These are phyloP conservation scores for Spodoptera frugiperda DNA, from an alignment of 1,140 invertebrate genomes.

Conservation along the genomic window DNA sequence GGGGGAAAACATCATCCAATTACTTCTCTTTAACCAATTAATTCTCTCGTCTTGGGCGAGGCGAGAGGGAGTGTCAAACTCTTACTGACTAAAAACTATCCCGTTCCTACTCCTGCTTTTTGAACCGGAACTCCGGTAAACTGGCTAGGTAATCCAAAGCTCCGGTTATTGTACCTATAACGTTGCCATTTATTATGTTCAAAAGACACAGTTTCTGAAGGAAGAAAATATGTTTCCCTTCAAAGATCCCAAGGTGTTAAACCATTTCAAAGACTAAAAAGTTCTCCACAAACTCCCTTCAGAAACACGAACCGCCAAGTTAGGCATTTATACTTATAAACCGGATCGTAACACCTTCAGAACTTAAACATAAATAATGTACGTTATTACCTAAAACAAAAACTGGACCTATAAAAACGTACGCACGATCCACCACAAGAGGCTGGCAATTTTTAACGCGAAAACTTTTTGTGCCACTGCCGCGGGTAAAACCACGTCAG, in stretches of 20 bases:
- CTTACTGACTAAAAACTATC: too few species aligned
- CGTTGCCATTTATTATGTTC: too few species aligned
- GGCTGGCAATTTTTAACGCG: conserved; percentile 61
- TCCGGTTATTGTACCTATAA: too few species aligned
- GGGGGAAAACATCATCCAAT: too few species aligned
- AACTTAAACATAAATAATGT: conserved; percentile 23
- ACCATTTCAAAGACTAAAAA: not conserved
- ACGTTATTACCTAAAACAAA: conserved; percentile 45
- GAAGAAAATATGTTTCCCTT: not conserved
- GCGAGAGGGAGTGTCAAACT: too few species aligned
- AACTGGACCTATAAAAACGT: conserved; percentile 10
- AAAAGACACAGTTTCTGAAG: too few species aligned
- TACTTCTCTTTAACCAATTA: too few species aligned
- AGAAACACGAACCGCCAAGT: not conserved
- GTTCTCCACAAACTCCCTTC: not conserved
- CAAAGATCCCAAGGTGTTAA: not conserved
- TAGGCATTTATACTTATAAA: conserved; percentile 6
- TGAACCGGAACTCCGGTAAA: too few species aligned
- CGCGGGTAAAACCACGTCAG: conserved; percentile 4
- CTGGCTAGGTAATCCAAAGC: too few species aligned
- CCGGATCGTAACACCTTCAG: not conserved
- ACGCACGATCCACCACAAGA: conserved; percentile 52
- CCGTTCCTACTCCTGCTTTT: too few species aligned
- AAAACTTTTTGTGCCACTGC: conserved; percentile 57
- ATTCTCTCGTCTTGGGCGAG: too few species aligned